These are phyloP conservation scores for Crenichthys baileyi DNA, from an alignment of 2,797 vertebrate genomes.

Conservation along the genomic window DNA sequence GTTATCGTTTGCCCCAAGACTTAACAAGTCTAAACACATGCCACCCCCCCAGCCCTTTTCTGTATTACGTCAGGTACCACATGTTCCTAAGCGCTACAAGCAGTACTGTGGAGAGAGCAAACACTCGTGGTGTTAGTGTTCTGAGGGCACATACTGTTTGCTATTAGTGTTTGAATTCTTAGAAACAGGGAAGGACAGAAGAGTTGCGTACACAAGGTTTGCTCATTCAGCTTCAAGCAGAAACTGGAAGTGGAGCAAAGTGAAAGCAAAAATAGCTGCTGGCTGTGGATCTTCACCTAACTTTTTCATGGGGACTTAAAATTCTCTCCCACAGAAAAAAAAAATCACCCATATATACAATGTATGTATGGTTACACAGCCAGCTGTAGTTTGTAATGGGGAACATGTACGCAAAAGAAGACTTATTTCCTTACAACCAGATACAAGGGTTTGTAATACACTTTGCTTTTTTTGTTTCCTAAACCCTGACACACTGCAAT, in stretches of 20 bases:
- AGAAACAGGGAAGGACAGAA: constrained; percentile 38
- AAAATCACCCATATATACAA: constrained; percentile 2
- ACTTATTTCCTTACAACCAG: background rate
- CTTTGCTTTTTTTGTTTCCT: background rate
- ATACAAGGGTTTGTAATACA: background rate
- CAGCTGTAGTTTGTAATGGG: constrained; percentile 1
- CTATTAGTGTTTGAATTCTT: constrained; percentile 45
- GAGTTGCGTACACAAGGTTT: constrained; percentile 32
- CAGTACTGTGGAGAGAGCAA: constrained; percentile 47
- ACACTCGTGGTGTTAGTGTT: constrained; percentile 29
- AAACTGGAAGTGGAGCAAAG: constrained; percentile 4
- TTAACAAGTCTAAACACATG: constrained; percentile 59
- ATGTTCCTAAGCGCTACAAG: constrained; percentile 40
- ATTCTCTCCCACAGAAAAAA: background rate
- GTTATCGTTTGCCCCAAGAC: constrained; percentile 44
- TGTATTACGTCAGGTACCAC: constrained; percentile 53
- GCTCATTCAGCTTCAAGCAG: constrained; percentile 28
- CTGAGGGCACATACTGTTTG: constrained; percentile 46
- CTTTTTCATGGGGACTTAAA: constrained; percentile 2
- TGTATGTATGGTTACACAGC: background rate
- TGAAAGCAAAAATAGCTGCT: constrained; percentile 47
- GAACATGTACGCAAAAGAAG: constrained; percentile 4
- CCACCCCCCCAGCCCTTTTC: constrained; percentile 24
- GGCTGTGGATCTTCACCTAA: constrained; percentile 21
- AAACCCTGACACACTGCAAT: background rate